Conservation (phyloP, 2,113 vertebrate genomes). For the Hemicordylus capensis region DNA sequence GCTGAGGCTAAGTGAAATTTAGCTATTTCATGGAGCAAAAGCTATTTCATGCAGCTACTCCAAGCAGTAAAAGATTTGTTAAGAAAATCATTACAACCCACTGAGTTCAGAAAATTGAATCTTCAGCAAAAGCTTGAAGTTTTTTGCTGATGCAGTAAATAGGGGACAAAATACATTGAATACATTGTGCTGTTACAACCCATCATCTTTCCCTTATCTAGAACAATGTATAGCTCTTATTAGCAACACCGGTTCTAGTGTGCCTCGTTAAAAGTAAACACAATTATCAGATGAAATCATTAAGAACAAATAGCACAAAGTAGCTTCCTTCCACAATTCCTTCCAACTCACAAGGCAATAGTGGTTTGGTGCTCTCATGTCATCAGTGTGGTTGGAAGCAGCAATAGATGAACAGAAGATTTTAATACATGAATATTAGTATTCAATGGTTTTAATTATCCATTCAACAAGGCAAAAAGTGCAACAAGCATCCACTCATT, state of each 20-base stretch:
- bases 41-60: slow-evolving; percentile 25
- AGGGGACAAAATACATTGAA: slow-evolving; percentile 35
- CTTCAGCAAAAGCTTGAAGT: slow-evolving; percentile 45
- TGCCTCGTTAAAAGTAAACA: slow-evolving; percentile 46
- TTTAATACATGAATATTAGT: slow-evolving; percentile 41
- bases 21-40: too few relatives aligned
- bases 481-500: slow-evolving; percentile 49
- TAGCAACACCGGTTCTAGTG: background rate
- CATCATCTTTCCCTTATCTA: slow-evolving; percentile 28
- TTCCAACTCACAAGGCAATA: slow-evolving; percentile 30
- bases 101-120: slow-evolving; percentile 52
- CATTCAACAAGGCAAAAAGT: slow-evolving; percentile 52
- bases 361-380: slow-evolving; percentile 36
- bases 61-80: background rate
- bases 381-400: slow-evolving; percentile 6
- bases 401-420: slow-evolving; percentile 47
- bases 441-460: slow-evolving; percentile 52
- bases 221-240: slow-evolving; percentile 20
- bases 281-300: background rate
- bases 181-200: slow-evolving; percentile 27
- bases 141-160: slow-evolving; percentile 40
- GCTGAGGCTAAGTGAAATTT: slow-evolving; percentile 46
- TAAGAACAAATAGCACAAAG: slow-evolving; percentile 39
- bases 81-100: slow-evolving; percentile 53
- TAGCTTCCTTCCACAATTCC: slow-evolving; percentile 8